These are phyloP conservation scores for Anolis sagrei DNA, from an alignment of 2,113 vertebrate species.

Conservation along the genomic window DNA sequence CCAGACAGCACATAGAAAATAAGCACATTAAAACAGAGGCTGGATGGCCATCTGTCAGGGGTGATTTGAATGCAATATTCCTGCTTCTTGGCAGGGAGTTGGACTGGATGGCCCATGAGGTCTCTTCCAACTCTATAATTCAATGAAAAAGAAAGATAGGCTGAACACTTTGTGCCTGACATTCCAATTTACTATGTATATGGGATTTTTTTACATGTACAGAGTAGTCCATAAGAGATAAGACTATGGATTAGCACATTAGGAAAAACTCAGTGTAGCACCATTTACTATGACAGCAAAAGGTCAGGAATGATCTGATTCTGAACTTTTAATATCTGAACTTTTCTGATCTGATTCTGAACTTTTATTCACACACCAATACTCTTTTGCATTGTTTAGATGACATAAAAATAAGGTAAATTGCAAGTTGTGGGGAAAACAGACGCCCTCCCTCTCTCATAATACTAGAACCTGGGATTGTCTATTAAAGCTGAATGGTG, in stretches of 20 bases:
- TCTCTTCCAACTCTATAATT: no score
- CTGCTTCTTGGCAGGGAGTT: no score
- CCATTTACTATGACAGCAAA: background rate
- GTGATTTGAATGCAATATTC: no score
- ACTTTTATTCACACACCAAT: background rate
- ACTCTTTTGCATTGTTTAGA: background rate
- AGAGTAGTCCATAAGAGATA: background rate
- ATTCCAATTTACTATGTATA: background rate
- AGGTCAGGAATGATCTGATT: background rate
- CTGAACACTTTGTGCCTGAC: background rate
- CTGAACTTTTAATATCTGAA: background rate
- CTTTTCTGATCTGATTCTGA: background rate
- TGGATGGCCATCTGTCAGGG: no score
- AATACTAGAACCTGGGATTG: no score
- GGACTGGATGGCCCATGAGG: no score
- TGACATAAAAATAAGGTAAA: background rate
- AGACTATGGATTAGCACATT: background rate
- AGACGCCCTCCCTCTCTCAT: no score
- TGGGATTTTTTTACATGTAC: background rate
- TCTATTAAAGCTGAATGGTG: no score
- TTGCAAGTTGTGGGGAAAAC: background rate
- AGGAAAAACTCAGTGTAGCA: background rate
- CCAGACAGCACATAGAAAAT: background rate
- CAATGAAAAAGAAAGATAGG: background rate
- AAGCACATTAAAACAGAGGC: background rate